Evolutionary conservation across 2,113 vertebrate species (phyloP).

Genomic region (Pseudorasbora parva): DNA sequence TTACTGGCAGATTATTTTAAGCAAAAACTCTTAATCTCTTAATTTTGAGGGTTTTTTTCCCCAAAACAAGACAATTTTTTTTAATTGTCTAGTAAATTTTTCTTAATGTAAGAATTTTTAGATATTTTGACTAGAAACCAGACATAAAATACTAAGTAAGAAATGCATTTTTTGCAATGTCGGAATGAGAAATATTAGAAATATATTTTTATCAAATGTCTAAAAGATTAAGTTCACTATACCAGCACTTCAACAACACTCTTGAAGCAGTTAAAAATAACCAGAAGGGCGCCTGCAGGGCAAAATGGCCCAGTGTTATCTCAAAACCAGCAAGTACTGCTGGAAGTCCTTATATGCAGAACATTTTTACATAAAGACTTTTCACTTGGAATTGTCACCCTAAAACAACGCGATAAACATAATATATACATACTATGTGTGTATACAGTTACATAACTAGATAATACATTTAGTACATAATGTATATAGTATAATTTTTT

Average conservation of each 20-base stretch:
- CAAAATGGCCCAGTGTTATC: conserved; percentile 54
- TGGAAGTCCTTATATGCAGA: conserved; percentile 51
- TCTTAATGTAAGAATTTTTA: no score
- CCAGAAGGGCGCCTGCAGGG: conserved; percentile 34
- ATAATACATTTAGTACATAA: no score
- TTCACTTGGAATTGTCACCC: neutral
- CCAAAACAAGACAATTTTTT: no score
- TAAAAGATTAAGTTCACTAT: conserved; percentile 15
- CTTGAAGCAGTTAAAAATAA: conserved; percentile 62
- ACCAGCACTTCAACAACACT: conserved; percentile 34
- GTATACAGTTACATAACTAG: neutral
- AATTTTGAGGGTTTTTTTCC: no score
- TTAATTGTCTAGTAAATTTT: no score
- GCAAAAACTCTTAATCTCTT: no score
- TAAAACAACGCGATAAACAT: no score
- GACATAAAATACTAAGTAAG: no score
- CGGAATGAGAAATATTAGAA: no score
- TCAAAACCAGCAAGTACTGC: conserved; percentile 37
- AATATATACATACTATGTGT: neutral
- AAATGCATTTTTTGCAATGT: no score
- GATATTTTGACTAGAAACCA: no score
- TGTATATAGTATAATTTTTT: neutral
- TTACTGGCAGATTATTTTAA: no score
- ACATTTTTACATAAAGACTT: neutral
- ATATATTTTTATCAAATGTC: neutral